Evolutionary conservation across 1,140 invertebrate species (phyloP).

Genomic region (Danaus melanippus): DNA sequence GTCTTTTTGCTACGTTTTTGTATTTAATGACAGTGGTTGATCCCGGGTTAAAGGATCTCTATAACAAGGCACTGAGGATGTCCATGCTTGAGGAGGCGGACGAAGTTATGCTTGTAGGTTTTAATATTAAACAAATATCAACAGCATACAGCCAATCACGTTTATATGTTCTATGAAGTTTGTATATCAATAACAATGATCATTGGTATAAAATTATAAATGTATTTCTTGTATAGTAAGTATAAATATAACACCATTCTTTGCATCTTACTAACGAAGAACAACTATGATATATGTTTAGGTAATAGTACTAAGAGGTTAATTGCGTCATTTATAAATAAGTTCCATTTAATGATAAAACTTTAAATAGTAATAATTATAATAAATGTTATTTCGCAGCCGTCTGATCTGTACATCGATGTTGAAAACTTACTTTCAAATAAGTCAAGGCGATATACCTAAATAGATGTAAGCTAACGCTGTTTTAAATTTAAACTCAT

Average conservation of each 20-base stretch:
- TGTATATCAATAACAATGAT: no score
- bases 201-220: no score
- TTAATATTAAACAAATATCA: not conserved
- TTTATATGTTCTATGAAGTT: conserved; percentile 3
- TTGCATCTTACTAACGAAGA: no score
- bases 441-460: conserved; percentile 6
- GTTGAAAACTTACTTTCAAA: conserved; percentile 13
- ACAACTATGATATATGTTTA: no score
- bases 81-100: not conserved
- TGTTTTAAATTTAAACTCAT: not conserved
- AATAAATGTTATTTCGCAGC: conserved; percentile 11
- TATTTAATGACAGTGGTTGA: conserved; percentile 34
- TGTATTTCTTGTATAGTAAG: no score
- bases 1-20: conserved; percentile 23
- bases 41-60: conserved; percentile 19
- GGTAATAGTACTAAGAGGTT: no score
- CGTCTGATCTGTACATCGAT: conserved; percentile 15
- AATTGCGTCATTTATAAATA: no score
- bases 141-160: not conserved
- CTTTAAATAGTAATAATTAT: no score
- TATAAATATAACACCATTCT: no score
- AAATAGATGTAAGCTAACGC: not conserved
- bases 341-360: no score
- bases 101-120: conserved; percentile 6
- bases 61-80: conserved; percentile 15